Evolutionary conservation across 2,113 vertebrate species (phyloP).

Genomic region (Ctenodactylus gundi): DNA sequence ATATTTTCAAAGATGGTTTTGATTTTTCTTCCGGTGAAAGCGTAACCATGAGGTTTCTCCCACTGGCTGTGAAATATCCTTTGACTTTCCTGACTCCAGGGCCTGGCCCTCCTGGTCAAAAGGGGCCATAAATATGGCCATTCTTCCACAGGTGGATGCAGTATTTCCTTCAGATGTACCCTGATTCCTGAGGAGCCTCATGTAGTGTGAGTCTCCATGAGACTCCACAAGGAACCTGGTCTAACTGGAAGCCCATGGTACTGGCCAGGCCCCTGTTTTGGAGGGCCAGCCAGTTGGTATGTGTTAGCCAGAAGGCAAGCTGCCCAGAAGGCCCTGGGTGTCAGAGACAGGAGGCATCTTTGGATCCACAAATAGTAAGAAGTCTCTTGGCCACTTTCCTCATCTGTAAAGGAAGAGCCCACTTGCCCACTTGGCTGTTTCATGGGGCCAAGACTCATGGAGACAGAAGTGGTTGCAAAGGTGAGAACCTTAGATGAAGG

Average conservation of each 20-base stretch:
- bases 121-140: background rate
- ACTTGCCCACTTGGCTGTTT: background rate
- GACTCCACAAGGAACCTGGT: background rate
- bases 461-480: background rate
- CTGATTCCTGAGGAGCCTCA: background rate
- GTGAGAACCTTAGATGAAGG: background rate
- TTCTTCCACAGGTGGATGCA: background rate
- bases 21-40: background rate
- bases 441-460: accelerated
- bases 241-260: background rate
- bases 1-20: slow-evolving; percentile 1
- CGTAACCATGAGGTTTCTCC: background rate
- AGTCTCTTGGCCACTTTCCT: background rate
- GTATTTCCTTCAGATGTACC: background rate
- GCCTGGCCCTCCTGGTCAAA: background rate
- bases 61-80: background rate
- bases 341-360: background rate
- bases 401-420: background rate
- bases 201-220: background rate
- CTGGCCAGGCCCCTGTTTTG: accelerated
- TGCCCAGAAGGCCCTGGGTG: background rate
- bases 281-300: background rate
- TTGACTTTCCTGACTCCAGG: background rate
- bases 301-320: background rate
- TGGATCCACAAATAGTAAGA: background rate